These are phyloP conservation scores for Rhabditoides inermis DNA, from an alignment of 2,888 invertebrate species.

Conservation along the genomic window DNA sequence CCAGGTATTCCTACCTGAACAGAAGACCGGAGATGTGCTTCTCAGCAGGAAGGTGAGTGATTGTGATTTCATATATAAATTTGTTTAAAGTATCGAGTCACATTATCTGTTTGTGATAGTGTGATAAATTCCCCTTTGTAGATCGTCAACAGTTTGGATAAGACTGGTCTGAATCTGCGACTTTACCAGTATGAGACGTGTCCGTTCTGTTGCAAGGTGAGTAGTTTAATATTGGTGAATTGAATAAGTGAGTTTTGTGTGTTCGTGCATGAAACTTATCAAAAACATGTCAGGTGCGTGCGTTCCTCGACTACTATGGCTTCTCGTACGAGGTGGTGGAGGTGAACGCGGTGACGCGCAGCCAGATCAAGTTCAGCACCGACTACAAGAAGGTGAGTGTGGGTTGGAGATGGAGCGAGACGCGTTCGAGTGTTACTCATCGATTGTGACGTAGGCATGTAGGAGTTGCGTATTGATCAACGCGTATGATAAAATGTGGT, in stretches of 20 bases:
- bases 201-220: constrained; percentile 49
- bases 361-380: constrained; percentile 79
- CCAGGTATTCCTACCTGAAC: constrained; percentile 22
- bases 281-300: constrained; percentile 58
- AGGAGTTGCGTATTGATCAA: not conserved
- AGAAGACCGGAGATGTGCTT: constrained; percentile 20
- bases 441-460: not conserved
- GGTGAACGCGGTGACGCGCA: constrained; percentile 86
- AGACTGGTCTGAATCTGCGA: constrained; percentile 65
- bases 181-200: constrained; percentile 94
- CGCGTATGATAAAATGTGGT: not conserved
- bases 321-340: constrained; percentile 90
- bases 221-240: not conserved
- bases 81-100: not conserved
- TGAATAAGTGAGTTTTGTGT: not conserved
- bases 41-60: constrained; percentile 22
- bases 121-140: not conserved
- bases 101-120: not conserved
- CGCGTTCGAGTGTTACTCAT: not conserved
- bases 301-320: constrained; percentile 81
- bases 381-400: constrained; percentile 87
- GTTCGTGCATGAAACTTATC: constrained; percentile 22
- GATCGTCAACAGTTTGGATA: constrained; percentile 44
- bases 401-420: too few species aligned
- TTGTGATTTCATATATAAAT: not conserved